Conservation (phyloP, 2,888 invertebrate genomes). For the Plagiodera versicolora region DNA sequence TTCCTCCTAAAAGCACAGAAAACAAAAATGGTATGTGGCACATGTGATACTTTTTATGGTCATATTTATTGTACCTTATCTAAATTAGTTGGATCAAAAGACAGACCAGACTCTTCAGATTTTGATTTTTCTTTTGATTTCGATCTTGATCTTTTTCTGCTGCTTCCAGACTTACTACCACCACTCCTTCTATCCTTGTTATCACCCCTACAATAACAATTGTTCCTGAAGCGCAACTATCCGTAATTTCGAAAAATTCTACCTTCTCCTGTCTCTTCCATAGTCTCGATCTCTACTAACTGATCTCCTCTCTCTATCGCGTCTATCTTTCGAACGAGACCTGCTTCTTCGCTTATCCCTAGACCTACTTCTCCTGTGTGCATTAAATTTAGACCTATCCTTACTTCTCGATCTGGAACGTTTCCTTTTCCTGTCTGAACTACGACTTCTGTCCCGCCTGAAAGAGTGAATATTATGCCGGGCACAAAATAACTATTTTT, state of each 20-base stretch:
- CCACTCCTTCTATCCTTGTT: conserved; percentile 65
- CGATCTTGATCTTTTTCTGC: conserved; percentile 50
- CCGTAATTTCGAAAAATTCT: no score
- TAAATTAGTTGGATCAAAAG: conserved; percentile 73
- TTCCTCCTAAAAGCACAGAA: conserved; percentile 67
- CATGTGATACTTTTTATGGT: no score
- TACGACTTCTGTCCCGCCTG: conserved; percentile 46
- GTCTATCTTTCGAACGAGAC: conserved; percentile 45
- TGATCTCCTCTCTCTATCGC: conserved; percentile 45
- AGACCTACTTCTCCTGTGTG: conserved; percentile 68
- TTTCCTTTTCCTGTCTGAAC: conserved; percentile 49
- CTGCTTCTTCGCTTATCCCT: conserved; percentile 56
- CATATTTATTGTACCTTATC: conserved; percentile 76
- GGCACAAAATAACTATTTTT: not conserved
- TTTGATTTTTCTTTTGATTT: conserved; percentile 56
- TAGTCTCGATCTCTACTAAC: conserved; percentile 44
- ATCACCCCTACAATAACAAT: conserved; percentile 63
- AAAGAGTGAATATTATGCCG: conserved; percentile 6
- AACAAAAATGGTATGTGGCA: not conserved
- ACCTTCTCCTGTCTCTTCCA: conserved; percentile 32
- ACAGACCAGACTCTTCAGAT: conserved; percentile 60
- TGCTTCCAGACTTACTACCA: conserved; percentile 56
- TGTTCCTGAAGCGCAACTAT: no score
- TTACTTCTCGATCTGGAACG: conserved; percentile 44
- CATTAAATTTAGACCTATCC: conserved; percentile 59